Evolutionary conservation across 2,888 invertebrate species (phyloP).

Genomic region (Dione vanillae): DNA sequence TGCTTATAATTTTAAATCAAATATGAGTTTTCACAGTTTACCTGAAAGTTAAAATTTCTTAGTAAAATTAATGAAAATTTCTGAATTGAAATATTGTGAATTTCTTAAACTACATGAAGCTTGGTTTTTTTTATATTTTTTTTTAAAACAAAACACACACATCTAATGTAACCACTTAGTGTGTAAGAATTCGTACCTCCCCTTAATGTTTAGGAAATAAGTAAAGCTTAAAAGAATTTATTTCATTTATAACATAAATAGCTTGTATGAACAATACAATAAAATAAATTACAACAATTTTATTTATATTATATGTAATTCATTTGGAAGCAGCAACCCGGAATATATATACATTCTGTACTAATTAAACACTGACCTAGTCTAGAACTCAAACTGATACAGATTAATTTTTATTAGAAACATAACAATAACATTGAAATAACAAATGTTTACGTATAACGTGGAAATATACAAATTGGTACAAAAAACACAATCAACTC

Average conservation of each 20-base stretch:
- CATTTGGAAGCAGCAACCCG: neutral
- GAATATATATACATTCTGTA: neutral
- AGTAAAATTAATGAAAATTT: constrained; percentile 16
- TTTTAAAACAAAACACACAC: no score
- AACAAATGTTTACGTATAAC: neutral
- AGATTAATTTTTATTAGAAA: no score
- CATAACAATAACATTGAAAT: no score
- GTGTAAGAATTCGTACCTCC: no score
- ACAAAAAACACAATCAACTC: constrained; percentile 49
- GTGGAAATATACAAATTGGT: constrained; percentile 8
- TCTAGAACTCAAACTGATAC: neutral
- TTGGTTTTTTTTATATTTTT: no score
- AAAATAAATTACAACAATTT: no score
- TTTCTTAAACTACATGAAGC: neutral
- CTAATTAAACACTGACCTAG: neutral
- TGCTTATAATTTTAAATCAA: constrained; percentile 11
- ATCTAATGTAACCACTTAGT: no score
- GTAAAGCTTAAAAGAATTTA: no score
- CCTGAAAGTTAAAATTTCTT: constrained; percentile 33
- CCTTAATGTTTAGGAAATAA: no score
- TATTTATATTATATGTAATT: no score
- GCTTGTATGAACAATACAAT: neutral
- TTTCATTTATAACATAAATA: no score
- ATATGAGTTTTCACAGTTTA: constrained; percentile 15
- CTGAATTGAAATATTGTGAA: constrained; percentile 29